Conservation (phyloP, 2,113 vertebrate species). For the Lasiurus cinereus region DNA sequence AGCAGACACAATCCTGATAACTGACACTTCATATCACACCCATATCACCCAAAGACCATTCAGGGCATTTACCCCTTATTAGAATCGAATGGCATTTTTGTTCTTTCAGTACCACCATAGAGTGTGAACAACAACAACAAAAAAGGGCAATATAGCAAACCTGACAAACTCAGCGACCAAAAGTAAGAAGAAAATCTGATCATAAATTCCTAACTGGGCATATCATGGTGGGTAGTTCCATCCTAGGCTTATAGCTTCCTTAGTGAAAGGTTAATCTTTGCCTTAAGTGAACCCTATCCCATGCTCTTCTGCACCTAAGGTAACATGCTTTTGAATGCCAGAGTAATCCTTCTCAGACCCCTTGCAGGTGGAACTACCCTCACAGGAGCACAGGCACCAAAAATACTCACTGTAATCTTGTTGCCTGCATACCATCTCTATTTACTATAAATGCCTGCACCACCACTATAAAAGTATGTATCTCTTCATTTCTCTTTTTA, state of each 20-base stretch:
- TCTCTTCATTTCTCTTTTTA: not conserved
- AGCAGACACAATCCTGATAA: not conserved
- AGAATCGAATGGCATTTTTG: no score
- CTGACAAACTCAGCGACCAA: not conserved
- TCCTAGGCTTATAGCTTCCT: not conserved
- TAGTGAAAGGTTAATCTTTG: not conserved
- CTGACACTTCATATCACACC: not conserved
- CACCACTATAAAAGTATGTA: not conserved
- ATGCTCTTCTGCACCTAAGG: not conserved
- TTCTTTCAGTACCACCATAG: not conserved
- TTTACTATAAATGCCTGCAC: not conserved
- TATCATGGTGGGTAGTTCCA: not conserved
- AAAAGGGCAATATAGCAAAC: not conserved
- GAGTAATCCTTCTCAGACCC: not conserved
- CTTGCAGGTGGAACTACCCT: not conserved
- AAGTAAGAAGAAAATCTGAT: not conserved
- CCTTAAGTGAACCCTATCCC: not conserved
- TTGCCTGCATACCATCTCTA: not conserved
- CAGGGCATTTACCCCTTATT: fast-evolving
- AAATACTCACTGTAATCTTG: not conserved
- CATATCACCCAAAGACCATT: not conserved
- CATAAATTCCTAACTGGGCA: not conserved
- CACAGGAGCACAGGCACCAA: not conserved
- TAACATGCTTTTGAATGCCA: not conserved
- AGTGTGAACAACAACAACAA: not conserved